These are phyloP conservation scores for Sus cebifrons DNA, from an alignment of 2,797 vertebrate genomes.

Conservation along the genomic window DNA sequence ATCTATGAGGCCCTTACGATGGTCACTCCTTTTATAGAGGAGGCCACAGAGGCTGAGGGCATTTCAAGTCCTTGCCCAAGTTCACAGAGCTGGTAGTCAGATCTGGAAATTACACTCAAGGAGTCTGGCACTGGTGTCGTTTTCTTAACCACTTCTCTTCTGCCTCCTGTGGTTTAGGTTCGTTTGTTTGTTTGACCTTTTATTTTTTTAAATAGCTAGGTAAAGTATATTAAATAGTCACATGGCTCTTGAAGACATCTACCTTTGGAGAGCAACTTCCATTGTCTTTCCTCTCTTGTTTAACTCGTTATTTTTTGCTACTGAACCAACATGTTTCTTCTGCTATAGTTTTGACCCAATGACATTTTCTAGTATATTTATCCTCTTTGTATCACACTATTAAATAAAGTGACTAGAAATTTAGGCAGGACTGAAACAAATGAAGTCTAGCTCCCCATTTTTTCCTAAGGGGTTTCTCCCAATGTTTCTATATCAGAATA, in stretches of 20 bases:
- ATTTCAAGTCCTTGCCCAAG: background rate
- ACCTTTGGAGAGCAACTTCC: background rate
- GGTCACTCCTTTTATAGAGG: background rate
- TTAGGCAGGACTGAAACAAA: background rate
- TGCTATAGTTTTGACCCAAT: background rate
- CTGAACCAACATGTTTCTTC: background rate
- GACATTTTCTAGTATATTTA: background rate
- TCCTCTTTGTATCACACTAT: background rate
- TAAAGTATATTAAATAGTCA: background rate
- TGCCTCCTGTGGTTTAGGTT: background rate
- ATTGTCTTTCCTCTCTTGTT: background rate
- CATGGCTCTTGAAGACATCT: background rate
- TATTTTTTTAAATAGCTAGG: background rate
- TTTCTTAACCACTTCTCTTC: background rate
- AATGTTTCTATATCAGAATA: background rate
- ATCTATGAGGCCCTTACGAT: background rate
- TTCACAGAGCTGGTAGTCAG: background rate
- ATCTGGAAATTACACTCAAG: background rate
- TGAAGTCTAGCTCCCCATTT: background rate
- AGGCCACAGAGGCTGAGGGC: background rate
- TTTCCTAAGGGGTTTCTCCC: background rate
- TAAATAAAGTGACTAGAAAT: conserved; percentile 49
- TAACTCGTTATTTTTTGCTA: background rate
- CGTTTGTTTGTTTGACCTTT: background rate
- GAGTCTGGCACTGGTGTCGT: background rate